Evolutionary conservation across 2,797 vertebrate species (phyloP).

Genomic region (Babyrousa celebensis): DNA sequence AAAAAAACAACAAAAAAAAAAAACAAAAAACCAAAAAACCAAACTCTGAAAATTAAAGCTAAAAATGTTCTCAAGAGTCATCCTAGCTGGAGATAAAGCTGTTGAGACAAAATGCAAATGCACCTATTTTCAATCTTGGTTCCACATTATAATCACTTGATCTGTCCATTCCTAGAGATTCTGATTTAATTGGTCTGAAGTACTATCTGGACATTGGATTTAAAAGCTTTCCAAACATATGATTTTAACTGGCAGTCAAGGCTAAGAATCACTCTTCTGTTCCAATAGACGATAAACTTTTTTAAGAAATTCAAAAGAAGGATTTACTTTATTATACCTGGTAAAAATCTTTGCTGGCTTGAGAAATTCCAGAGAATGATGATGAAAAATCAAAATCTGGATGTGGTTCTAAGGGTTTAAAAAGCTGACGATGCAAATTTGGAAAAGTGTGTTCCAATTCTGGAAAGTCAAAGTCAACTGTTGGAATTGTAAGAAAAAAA

Average conservation of each 20-base stretch:
- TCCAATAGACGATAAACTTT: not conserved
- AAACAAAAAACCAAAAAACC: too few species aligned
- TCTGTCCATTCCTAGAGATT: not conserved
- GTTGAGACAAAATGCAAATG: constrained; percentile 35
- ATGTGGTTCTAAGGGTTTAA: constrained; percentile 90
- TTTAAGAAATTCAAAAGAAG: constrained; percentile 9
- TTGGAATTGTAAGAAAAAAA: constrained; percentile 75
- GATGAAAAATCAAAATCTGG: constrained; percentile 87
- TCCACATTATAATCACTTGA: not conserved
- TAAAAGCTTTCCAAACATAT: not conserved
- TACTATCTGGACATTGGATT: not conserved
- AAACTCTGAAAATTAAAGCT: not conserved
- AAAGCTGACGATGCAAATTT: constrained; percentile 83
- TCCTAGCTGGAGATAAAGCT: not conserved
- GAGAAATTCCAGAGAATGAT: constrained; percentile 80
- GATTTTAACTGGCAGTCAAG: not conserved
- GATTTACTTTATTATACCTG: constrained; percentile 57
- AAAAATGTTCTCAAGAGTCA: not conserved
- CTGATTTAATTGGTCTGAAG: constrained; percentile 4
- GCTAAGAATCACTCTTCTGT: not conserved
- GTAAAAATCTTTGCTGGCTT: constrained; percentile 86
- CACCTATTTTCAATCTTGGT: constrained; percentile 7
- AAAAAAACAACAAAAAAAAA: not conserved
- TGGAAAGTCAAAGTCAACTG: constrained; percentile 86
- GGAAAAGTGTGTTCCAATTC: constrained; percentile 83